Evolutionary conservation across 2,797 vertebrate species (phyloP).

Genomic region (Sphenodon punctatus): DNA sequence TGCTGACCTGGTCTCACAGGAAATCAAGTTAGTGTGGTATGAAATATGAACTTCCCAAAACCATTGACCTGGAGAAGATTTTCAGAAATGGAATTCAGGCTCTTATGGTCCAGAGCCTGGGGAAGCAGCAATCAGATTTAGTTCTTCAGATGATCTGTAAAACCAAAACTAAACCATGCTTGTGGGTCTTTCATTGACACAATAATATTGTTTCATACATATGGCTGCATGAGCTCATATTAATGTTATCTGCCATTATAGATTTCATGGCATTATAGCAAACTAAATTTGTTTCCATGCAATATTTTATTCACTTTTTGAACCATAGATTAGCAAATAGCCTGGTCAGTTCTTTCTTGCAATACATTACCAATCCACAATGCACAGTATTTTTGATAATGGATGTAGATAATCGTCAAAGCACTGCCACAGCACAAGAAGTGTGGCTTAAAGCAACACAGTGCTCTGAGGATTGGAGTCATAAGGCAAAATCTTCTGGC

Average conservation of each 20-base stretch:
- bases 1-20: neutral
- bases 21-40: neutral
- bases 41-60: neutral
- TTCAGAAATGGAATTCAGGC: neutral
- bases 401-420: too few relatives aligned
- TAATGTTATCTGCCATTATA: neutral
- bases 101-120: neutral
- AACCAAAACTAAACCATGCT: fast-evolving
- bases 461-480: too few relatives aligned
- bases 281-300: neutral
- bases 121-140: neutral
- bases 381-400: too few relatives aligned
- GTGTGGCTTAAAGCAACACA: too few relatives aligned
- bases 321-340: too few relatives aligned
- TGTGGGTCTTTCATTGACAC: neutral
- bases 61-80: neutral
- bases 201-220: neutral
- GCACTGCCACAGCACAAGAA: too few relatives aligned
- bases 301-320: too few relatives aligned
- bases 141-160: neutral
- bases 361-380: too few relatives aligned
- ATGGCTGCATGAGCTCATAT: neutral
- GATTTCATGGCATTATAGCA: neutral
- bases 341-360: too few relatives aligned
- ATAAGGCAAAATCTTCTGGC: too few relatives aligned